Percentiles rank a stretch among this genome's conserved stretches.
Evolutionary conservation across 2,888 invertebrate species (phyloP).

Genomic region (Erebia palarica): DNA sequence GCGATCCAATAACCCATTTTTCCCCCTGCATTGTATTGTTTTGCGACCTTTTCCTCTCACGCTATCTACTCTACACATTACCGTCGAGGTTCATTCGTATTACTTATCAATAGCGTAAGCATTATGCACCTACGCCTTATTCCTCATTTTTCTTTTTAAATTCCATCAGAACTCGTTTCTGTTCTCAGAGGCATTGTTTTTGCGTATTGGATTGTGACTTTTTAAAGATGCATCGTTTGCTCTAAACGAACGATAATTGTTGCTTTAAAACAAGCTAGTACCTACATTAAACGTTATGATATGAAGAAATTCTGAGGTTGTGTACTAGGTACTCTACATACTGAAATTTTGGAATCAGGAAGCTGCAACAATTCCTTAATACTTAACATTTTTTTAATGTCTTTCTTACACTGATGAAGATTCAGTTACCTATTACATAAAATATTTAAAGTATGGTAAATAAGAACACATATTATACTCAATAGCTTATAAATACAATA

Average conservation of each 20-base stretch:
- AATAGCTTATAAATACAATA: too few species aligned
- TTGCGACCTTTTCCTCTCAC: background rate
- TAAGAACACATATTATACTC: too few species aligned
- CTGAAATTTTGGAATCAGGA: too few species aligned
- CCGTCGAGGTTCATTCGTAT: slow-evolving; percentile 13
- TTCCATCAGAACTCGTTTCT: slow-evolving; percentile 34
- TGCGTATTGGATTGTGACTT: slow-evolving; percentile 35
- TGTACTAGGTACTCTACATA: background rate
- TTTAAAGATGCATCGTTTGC: slow-evolving; percentile 23
- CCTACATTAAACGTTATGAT: background rate
- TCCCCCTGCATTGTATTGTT: too few species aligned
- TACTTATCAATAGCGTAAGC: slow-evolving; percentile 17
- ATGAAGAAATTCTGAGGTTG: slow-evolving; percentile 2
- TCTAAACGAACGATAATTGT: slow-evolving; percentile 23
- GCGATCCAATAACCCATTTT: too few species aligned
- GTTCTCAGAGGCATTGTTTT: slow-evolving; percentile 39
- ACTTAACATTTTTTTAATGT: too few species aligned
- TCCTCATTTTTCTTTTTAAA: slow-evolving; percentile 32
- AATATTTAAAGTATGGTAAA: too few species aligned
- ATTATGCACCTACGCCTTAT: slow-evolving; percentile 6
- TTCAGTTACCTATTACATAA: too few species aligned
- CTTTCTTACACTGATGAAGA: too few species aligned
- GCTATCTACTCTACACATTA: background rate
- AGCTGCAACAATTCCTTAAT: too few species aligned
- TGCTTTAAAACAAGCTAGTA: slow-evolving; percentile 18